These are phyloP conservation scores for Sebastes steindachneri DNA, from an alignment of 2,797 vertebrate genomes.

Conservation along the genomic window DNA sequence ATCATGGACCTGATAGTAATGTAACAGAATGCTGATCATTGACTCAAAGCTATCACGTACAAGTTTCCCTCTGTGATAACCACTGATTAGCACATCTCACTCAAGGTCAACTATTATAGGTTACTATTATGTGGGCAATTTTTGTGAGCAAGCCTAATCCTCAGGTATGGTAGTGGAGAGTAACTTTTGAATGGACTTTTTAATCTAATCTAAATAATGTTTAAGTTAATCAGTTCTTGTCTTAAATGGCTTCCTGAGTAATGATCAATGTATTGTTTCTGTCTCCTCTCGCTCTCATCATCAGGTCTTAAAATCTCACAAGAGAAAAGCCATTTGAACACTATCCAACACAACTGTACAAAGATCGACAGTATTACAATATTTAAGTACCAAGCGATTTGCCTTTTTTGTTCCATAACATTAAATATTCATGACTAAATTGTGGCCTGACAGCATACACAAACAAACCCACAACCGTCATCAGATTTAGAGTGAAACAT, in stretches of 20 bases:
- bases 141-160: neutral
- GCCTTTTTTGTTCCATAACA: neutral
- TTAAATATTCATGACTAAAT: slow-evolving; percentile 11
- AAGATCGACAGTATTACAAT: neutral
- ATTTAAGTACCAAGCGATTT: neutral
- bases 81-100: slow-evolving; percentile 20
- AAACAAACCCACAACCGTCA: neutral
- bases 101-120: slow-evolving; percentile 36
- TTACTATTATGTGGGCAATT: neutral
- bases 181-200: neutral
- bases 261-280: neutral
- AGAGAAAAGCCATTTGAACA: neutral
- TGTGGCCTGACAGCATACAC: neutral
- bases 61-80: slow-evolving; percentile 44
- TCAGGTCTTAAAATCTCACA: neutral
- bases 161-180: neutral
- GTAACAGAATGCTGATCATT: slow-evolving; percentile 31
- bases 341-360: neutral
- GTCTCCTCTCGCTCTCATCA: neutral
- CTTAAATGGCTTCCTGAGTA: neutral
- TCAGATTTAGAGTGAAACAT: neutral
- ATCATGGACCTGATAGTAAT: slow-evolving; percentile 41
- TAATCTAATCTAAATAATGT: neutral
- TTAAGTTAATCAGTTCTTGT: too few relatives aligned
- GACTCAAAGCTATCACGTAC: slow-evolving; percentile 19